Base-by-base conservation (phyloP, 2,797 vertebrate genomes). In the Phyllotis vaccarum region DNA sequence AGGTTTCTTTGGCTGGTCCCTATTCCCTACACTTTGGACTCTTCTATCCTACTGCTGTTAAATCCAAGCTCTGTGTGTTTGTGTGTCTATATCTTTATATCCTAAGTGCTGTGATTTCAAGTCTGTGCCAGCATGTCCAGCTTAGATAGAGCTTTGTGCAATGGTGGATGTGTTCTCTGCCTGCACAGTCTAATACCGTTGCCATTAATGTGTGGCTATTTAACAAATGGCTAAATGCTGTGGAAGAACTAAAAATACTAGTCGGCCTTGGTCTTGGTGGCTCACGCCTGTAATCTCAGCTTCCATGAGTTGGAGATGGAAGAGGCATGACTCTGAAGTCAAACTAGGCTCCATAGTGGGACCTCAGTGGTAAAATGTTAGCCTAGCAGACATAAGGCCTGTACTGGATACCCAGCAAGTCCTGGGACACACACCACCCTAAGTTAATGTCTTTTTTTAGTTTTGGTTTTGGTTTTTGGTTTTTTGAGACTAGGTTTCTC, bases 221-320 rank as follows among this genome's bases (percentile, higher is more conserved):
- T 89, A 72, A 78, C 60, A 90, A 40, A 49, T 80, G 27, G 43
- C 56, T 85, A 94, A 83, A 93, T 75, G 76, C 64, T 64, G 60
- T 34, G 60, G 27, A 92, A 9, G 29, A 91, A 93, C 78, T 68
- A 22, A 95, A 43, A 14, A 85, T 83, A 54, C 54, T 54, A 40
- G 24, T 11, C 9, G 2, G 22, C 43, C 29, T 13, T 56, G 34
- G 10, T 13, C 29, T 13, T 56, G 34, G 10, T 13, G 62, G 29
- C 21, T 21, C 16, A 72, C 0, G 19, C 68, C n/a, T 74, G 66
- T 56, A 87, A 72, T 29, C 22, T n/a, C 66, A 56, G 66, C 34
- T 82, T 56, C 14, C 29, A 43, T 58, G 16, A 37, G 46, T 29
- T 66, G 46, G 24, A 66, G n/a, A 21, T 66, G 22, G 34, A 17